Conservation (phyloP, 1,140 invertebrate genomes). For the Drosophila punjabiensis region DNA sequence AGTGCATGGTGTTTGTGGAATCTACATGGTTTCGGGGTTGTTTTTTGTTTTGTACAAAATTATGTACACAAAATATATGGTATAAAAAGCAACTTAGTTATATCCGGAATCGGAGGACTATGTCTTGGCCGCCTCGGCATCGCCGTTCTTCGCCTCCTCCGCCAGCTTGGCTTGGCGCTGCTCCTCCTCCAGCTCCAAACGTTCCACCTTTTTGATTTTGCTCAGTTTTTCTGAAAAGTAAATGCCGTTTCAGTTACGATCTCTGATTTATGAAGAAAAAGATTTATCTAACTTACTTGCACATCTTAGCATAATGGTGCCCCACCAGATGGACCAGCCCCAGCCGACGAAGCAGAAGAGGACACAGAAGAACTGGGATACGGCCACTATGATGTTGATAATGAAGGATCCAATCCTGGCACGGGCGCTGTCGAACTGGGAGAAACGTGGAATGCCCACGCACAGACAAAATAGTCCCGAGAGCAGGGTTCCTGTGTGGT, state of each 20-base stretch:
- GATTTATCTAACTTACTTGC: constrained; percentile 87
- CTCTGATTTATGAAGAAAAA: neutral
- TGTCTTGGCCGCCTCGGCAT: constrained; percentile 64
- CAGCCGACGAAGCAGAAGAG: constrained; percentile 97
- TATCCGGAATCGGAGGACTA: constrained; percentile 45
- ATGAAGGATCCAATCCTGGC: constrained; percentile 91
- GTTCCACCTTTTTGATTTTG: constrained; percentile 84
- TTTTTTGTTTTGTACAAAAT: constrained; percentile 45
- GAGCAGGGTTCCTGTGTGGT: constrained; percentile 91
- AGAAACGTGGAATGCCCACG: constrained; percentile 94
- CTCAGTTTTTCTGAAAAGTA: constrained; percentile 67
- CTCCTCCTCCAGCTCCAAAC: constrained; percentile 81
- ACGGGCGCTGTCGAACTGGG: constrained; percentile 89
- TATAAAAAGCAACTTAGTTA: constrained; percentile 45
- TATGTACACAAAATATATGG: constrained; percentile 51
- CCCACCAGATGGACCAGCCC: constrained; percentile 99
- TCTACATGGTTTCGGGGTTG: constrained; percentile 27
- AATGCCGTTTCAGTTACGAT: neutral
- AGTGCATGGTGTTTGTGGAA: constrained; percentile 59
- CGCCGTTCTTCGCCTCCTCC: constrained; percentile 51
- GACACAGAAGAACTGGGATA: constrained; percentile 96
- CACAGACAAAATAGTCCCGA: constrained; percentile 95
- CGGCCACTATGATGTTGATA: constrained; percentile 94
- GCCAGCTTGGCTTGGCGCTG: constrained; percentile 76
- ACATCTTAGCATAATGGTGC: constrained; percentile 93